Conservation (phyloP, 2,888 invertebrate species). For the Chaetoderma sp. region DNA sequence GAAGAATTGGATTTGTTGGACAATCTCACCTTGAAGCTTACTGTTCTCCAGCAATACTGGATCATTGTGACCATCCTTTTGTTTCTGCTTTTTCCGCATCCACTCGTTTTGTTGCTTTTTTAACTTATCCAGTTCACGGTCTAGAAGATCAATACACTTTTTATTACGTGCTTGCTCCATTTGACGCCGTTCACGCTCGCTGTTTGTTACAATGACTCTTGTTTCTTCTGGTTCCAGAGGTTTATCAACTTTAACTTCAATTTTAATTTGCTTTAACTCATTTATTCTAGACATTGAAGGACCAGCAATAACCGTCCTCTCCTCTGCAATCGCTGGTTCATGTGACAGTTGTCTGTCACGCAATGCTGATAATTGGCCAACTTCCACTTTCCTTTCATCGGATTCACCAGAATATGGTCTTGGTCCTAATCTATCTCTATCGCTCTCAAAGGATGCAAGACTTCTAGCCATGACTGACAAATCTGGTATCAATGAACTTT, state of each 20-base stretch:
- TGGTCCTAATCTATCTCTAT: too few relatives aligned
- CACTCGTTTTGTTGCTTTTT: slow-evolving; percentile 60
- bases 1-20: slow-evolving; percentile 51
- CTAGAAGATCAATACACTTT: slow-evolving; percentile 41
- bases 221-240: background rate
- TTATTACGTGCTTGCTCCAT: slow-evolving; percentile 43
- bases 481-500: too few relatives aligned
- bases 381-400: too few relatives aligned
- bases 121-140: slow-evolving; percentile 51
- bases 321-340: too few relatives aligned
- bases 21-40: slow-evolving; percentile 60
- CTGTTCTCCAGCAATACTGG: slow-evolving; percentile 59
- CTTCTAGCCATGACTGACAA: too few relatives aligned
- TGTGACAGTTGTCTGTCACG: too few relatives aligned
- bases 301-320: too few relatives aligned
- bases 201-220: background rate
- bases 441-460: too few relatives aligned
- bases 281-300: too few relatives aligned
- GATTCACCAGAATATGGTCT: too few relatives aligned
- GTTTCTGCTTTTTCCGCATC: slow-evolving; percentile 50
- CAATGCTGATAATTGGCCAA: too few relatives aligned
- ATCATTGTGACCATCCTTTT: slow-evolving; percentile 61
- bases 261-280: background rate
- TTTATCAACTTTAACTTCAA: background rate
- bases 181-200: slow-evolving; percentile 28